A percentile compares a stretch with the other conserved stretches of the same genome.
Evolutionary conservation across 2,888 invertebrate species (phyloP).

Genomic region (Harpalus rufipes): DNA sequence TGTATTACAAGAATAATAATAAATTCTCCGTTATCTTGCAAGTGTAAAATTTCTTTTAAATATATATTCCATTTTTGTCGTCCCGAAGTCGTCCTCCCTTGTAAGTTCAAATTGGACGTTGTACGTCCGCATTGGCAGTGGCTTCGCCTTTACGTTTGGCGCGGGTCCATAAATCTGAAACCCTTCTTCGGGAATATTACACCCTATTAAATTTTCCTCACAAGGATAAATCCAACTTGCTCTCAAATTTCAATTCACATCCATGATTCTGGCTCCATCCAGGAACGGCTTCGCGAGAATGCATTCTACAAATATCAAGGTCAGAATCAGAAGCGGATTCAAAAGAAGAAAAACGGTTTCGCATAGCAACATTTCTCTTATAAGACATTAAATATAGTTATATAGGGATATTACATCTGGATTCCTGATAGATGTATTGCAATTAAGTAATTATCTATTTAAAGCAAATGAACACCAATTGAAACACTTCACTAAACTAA

Average conservation of each 20-base stretch:
- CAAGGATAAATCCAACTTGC: slow-evolving; percentile 49
- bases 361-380: neutral
- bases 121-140: slow-evolving; percentile 7
- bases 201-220: slow-evolving; percentile 61
- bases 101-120: slow-evolving; percentile 4
- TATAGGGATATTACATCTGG: neutral
- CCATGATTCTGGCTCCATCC: slow-evolving; percentile 28
- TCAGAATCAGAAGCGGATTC: neutral
- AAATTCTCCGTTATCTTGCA: too few relatives aligned
- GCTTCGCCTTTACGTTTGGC: slow-evolving; percentile 22
- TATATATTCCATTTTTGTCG: too few relatives aligned
- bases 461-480: neutral
- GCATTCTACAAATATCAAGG: neutral
- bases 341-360: neutral
- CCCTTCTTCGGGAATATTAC: slow-evolving; percentile 58
- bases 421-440: neutral
- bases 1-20: too few relatives aligned
- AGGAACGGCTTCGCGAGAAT: neutral
- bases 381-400: neutral
- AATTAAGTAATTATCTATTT: neutral
- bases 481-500: neutral
- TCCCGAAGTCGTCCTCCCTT: neutral
- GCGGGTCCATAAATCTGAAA: slow-evolving; percentile 55
- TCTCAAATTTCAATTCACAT: slow-evolving; percentile 60
- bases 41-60: too few relatives aligned